Percentiles rank a stretch among this genome's conserved stretches.
Evolutionary conservation across 2,888 invertebrate species (phyloP).

Genomic region (Metacarcinus magister): DNA sequence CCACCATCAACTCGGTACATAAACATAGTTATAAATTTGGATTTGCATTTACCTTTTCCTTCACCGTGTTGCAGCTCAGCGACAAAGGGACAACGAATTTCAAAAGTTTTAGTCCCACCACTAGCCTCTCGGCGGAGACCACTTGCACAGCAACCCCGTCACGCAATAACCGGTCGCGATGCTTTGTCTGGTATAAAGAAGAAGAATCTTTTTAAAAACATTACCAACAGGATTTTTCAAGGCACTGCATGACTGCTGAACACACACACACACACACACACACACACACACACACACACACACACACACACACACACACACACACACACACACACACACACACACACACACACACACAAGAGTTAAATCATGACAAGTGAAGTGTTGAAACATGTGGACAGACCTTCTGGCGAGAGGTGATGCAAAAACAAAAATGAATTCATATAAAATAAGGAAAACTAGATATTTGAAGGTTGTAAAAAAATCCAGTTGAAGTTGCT

Average conservation of each 20-base stretch:
- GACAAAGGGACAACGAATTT: neutral
- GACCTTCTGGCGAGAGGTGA: neutral
- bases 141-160: neutral
- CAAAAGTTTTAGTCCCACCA: neutral
- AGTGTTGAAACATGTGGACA: neutral
- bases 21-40: neutral
- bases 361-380: neutral
- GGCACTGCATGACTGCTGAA: neutral
- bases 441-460: neutral
- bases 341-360: too few species aligned
- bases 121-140: neutral
- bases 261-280: constrained; percentile 18
- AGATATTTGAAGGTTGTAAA: neutral
- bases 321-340: neutral
- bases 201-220: neutral
- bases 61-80: neutral
- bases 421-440: neutral
- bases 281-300: neutral
- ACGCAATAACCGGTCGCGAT: neutral
- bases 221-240: neutral
- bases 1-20: neutral
- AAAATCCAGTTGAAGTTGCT: neutral
- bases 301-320: constrained; percentile 31
- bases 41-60: neutral
- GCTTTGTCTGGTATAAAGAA: neutral